These are phyloP conservation scores for Callipepla californica DNA, from an alignment of 2,113 vertebrate species.

Conservation along the genomic window DNA sequence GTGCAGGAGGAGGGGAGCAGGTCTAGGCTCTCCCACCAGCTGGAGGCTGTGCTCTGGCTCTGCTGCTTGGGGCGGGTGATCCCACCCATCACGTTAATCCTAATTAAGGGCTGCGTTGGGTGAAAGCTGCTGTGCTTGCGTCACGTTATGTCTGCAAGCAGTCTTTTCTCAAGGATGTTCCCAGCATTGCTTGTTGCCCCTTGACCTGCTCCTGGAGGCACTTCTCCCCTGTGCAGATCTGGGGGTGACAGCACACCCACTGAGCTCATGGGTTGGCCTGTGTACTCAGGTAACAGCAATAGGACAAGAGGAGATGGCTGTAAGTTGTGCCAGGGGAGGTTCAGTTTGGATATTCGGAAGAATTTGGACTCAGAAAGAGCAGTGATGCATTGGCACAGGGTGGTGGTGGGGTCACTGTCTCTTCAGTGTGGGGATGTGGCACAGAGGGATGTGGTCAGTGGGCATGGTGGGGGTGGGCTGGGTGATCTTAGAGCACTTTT, in stretches of 20 bases:
- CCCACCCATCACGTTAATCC: accelerated
- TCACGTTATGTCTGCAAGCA: accelerated
- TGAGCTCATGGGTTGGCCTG: neutral
- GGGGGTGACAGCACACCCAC: accelerated
- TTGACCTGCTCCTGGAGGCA: neutral
- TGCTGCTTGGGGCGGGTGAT: neutral
- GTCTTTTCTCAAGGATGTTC: neutral
- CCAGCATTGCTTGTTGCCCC: neutral
- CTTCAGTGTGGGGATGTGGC: too few relatives aligned
- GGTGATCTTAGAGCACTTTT: too few relatives aligned
- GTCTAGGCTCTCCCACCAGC: accelerated
- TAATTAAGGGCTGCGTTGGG: neutral
- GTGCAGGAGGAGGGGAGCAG: neutral
- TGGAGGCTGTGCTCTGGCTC: neutral
- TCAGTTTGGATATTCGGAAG: too few relatives aligned
- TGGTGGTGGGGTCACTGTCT: too few relatives aligned
- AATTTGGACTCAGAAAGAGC: too few relatives aligned
- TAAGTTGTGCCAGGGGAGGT: too few relatives aligned
- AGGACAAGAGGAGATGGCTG: too few relatives aligned
- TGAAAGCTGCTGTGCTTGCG: neutral
- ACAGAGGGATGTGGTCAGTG: too few relatives aligned
- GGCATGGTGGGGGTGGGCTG: too few relatives aligned
- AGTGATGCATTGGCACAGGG: too few relatives aligned
- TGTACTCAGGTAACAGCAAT: too few relatives aligned
- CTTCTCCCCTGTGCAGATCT: neutral